Base-by-base conservation (phyloP, 2,888 invertebrate genomes). In the Torymus texanus region DNA sequence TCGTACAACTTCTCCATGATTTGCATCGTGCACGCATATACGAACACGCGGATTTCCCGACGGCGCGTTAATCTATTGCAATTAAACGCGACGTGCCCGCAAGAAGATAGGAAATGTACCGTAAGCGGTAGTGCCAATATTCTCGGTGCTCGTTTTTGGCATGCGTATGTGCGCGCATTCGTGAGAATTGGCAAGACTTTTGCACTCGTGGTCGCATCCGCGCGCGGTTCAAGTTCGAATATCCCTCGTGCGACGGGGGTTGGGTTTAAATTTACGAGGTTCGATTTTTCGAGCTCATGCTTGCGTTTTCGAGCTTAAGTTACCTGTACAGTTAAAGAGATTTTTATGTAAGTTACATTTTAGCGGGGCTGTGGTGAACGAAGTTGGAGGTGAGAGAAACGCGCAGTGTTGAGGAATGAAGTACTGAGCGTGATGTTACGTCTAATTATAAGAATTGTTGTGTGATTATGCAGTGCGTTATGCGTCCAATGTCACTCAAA, bases 181-280 rank as follows among this genome's bases (percentile, higher is more conserved):
- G 50, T 18, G 56, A 11, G 16, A 75, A 75, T 79, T 79, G 79
- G 79, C 79, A 79, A 61, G 62, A 67, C 55, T 41, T 73, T 29
- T 78, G 55, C 50, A 67, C 67, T 61, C 29, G 61, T 41, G 8
- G 8, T 41, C 41, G 41, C 41, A 67, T 72, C 61, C 18, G 41
- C 41, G 61, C 73, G 55, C n/a, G 29, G 29, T 14, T 56, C 79
- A 67, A 70, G 58, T 74, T 68, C 51, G 50, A 63, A 62, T 55
- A 73, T 74, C 51, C 61, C 68, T 70, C 65, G 50, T 63, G 68
- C 29, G 29, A 41, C 61, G 14, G 50, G 70, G 65, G 70, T 58
- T 75, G 70, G 65, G 70, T 58, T 75, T 79, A 62, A 61, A 67
- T 78, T 78, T 73, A 67, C 66, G 73, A 53, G 21, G 24, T 21